Conservation (phyloP, 2,797 vertebrate species). For the Euthynnus affinis region DNA sequence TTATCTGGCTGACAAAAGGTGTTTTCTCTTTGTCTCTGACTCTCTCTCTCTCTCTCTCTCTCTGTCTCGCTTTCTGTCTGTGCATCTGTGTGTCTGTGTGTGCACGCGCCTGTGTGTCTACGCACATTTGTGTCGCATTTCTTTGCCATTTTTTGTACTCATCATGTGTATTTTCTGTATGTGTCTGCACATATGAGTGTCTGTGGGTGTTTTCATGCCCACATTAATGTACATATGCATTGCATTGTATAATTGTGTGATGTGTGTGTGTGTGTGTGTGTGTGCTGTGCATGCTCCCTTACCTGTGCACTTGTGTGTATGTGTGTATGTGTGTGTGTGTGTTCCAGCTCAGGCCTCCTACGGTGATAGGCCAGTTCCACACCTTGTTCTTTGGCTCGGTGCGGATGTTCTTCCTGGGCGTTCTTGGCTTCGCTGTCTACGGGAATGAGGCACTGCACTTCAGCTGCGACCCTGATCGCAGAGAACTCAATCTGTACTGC, state of each 20-base stretch:
- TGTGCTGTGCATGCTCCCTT: constrained; percentile 30
- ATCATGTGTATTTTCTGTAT: not conserved
- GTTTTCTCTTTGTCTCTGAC: constrained; percentile 44
- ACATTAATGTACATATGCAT: not conserved
- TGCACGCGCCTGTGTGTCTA: not conserved
- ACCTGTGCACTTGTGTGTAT: not conserved
- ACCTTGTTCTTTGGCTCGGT: constrained; percentile 94
- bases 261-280: constrained; percentile 48
- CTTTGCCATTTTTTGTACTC: not conserved
- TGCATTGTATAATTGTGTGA: not conserved
- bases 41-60: too few relatives aligned
- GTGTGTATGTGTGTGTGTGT: not conserved
- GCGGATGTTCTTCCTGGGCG: constrained; percentile 91
- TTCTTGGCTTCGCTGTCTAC: constrained; percentile 91
- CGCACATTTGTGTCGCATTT: not conserved
- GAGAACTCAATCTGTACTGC: constrained; percentile 92
- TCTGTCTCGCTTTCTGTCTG: not conserved
- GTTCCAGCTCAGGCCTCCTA: constrained; percentile 90
- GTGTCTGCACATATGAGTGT: constrained; percentile 33
- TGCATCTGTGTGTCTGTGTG: constrained; percentile 15
- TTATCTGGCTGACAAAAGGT: constrained; percentile 64
- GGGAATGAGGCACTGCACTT: constrained; percentile 93
- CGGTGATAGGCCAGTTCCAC: constrained; percentile 92
- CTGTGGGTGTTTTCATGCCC: constrained; percentile 46
- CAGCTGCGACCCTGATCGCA: constrained; percentile 91